phyloP scores from a whole-genome alignment of 1,140 invertebrate genomes.

The Drosophila arawakana region DNA sequence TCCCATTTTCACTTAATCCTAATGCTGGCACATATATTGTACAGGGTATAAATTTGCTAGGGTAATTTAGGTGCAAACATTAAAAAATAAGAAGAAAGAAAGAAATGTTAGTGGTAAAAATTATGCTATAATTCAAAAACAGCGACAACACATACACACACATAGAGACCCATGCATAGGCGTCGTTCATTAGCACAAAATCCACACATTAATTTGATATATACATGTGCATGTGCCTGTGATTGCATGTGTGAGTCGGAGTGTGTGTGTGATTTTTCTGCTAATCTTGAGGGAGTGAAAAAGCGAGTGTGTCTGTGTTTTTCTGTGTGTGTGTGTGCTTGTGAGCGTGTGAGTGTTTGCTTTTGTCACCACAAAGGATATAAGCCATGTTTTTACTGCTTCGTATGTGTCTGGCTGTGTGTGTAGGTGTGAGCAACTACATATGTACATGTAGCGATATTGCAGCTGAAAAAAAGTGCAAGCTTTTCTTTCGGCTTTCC shows the following conservation, averaged over 20 bases:
- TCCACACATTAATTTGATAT: constrained; percentile 74
- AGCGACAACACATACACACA: constrained; percentile 45
- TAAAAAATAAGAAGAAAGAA: constrained; percentile 31
- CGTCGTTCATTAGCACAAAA: constrained; percentile 78
- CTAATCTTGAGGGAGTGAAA: constrained; percentile 44
- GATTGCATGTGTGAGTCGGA: constrained; percentile 21
- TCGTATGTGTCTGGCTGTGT: background rate
- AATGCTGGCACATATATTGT: constrained; percentile 43
- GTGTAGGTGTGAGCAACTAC: constrained; percentile 59
- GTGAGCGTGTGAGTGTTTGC: constrained; percentile 47
- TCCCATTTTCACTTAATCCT: constrained; percentile 25
- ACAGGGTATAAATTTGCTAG: constrained; percentile 65
- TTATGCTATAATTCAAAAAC: constrained; percentile 82
- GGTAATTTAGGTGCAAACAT: constrained; percentile 64
- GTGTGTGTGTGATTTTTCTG: constrained; percentile 19
- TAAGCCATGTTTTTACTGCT: constrained; percentile 72
- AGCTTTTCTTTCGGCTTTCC: constrained; percentile 33
- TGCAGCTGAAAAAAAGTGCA: constrained; percentile 58
- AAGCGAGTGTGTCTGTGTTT: constrained; percentile 20
- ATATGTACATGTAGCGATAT: constrained; percentile 66
- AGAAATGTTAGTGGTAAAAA: constrained; percentile 66
- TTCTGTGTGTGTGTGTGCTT: constrained; percentile 5
- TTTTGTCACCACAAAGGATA: constrained; percentile 75
- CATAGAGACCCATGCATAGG: constrained; percentile 35
- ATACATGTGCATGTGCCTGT: constrained; percentile 10